A percentile compares a stretch with the other conserved stretches of the same genome.
These are phyloP conservation scores for Sinella curviseta DNA, from an alignment of 1,140 invertebrate species.

Conservation along the genomic window DNA sequence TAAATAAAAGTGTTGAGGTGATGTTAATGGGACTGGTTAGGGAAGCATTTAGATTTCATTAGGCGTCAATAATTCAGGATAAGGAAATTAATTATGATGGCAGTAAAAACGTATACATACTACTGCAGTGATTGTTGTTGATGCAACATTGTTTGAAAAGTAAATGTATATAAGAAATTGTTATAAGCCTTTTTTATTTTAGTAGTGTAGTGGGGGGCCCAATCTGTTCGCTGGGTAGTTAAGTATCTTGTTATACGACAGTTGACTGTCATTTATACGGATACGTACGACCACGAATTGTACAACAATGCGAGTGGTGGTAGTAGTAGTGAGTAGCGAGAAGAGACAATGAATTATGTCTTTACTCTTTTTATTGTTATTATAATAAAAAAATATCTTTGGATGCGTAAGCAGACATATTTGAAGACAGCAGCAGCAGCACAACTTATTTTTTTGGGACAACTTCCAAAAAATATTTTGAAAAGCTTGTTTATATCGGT, in stretches of 20 bases:
- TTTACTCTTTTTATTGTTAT: too few species aligned
- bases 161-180: background rate
- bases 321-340: too few species aligned
- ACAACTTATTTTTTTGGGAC: background rate
- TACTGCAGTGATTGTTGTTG: too few species aligned
- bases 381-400: too few species aligned
- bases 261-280: background rate
- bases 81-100: constrained; percentile 35
- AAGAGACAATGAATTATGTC: background rate
- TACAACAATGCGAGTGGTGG: too few species aligned
- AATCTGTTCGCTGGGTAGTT: constrained; percentile 3
- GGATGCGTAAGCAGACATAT: background rate
- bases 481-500: background rate
- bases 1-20: background rate
- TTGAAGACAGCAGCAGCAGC: background rate
- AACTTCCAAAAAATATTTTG: constrained; percentile 12
- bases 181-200: background rate
- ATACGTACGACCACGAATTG: too few species aligned
- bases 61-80: constrained; percentile 37
- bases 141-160: background rate
- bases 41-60: constrained; percentile 28
- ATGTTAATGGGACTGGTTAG: constrained; percentile 24
- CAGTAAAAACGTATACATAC: background rate
- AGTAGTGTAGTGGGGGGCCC: constrained; percentile 1
- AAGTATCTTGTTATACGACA: constrained; percentile 4